Evolutionary conservation across 2,888 invertebrate species (phyloP).

Genomic region (Lasioglossum malachurum): DNA sequence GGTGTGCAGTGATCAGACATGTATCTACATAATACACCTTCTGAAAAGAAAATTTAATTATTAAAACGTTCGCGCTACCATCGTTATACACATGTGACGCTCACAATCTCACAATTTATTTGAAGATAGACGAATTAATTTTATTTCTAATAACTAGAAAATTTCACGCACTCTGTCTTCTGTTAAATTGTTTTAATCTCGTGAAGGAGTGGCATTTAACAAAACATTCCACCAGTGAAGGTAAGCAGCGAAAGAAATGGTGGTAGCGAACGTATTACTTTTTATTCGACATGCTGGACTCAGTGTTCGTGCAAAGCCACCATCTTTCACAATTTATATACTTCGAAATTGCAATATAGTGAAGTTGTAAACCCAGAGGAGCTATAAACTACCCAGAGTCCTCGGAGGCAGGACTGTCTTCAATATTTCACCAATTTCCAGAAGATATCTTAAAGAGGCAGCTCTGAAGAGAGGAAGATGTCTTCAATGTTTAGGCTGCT

Average conservation of each 20-base stretch:
- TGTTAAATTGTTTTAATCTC: neutral
- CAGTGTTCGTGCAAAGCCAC: neutral
- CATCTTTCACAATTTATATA: neutral
- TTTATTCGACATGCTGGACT: neutral
- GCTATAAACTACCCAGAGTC: neutral
- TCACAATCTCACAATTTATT: neutral
- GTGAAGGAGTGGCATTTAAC: neutral
- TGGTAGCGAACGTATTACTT: neutral
- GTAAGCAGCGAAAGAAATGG: neutral
- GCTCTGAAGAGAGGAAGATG: neutral
- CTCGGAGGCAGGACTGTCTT: neutral
- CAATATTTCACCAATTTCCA: slow-evolving; percentile 1
- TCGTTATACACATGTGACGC: neutral
- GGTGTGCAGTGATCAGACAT: neutral
- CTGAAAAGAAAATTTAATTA: neutral
- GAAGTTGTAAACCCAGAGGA: neutral
- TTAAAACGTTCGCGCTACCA: neutral
- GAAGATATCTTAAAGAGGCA: neutral
- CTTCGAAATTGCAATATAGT: neutral
- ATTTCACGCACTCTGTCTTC: neutral
- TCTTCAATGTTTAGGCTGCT: neutral
- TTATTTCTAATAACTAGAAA: neutral
- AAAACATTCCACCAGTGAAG: neutral
- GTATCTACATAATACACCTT: neutral
- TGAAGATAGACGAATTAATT: neutral